A percentile compares a stretch with the other conserved stretches of the same genome.
Conservation (phyloP, 2,888 invertebrate genomes). For the Temnothorax ravouxi region DNA sequence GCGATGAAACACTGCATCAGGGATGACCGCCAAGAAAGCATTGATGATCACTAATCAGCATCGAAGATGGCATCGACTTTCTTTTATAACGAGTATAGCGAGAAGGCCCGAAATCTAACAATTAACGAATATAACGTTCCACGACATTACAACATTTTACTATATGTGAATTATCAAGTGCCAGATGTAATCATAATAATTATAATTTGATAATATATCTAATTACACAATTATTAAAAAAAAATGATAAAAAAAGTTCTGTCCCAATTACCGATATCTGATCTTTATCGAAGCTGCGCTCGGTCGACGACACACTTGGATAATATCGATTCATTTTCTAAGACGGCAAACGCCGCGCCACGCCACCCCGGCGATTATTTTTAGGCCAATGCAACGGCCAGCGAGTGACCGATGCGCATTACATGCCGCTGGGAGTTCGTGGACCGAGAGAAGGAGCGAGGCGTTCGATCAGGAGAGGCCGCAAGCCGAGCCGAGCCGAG, state of each 20-base stretch:
- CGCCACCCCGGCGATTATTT: constrained; percentile 52
- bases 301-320: background rate
- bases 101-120: background rate
- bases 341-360: background rate
- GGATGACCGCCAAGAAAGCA: constrained; percentile 31
- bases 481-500: constrained; percentile 31
- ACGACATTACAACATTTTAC: background rate
- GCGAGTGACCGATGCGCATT: constrained; percentile 17
- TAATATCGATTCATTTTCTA: constrained; percentile 1
- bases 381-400: constrained; percentile 47
- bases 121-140: background rate
- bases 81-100: background rate
- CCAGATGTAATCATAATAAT: background rate
- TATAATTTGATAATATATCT: background rate
- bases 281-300: background rate
- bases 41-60: constrained; percentile 23
- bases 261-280: background rate
- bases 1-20: constrained; percentile 16
- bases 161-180: background rate
- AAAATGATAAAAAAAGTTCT: background rate
- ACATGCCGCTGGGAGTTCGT: constrained; percentile 38
- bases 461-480: constrained; percentile 45
- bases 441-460: constrained; percentile 35
- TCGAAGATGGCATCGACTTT: background rate
- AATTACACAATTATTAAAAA: background rate